Base-by-base conservation (phyloP, 35 echinoderm and acorn worm species). In the Holothuria glaberrima region DNA sequence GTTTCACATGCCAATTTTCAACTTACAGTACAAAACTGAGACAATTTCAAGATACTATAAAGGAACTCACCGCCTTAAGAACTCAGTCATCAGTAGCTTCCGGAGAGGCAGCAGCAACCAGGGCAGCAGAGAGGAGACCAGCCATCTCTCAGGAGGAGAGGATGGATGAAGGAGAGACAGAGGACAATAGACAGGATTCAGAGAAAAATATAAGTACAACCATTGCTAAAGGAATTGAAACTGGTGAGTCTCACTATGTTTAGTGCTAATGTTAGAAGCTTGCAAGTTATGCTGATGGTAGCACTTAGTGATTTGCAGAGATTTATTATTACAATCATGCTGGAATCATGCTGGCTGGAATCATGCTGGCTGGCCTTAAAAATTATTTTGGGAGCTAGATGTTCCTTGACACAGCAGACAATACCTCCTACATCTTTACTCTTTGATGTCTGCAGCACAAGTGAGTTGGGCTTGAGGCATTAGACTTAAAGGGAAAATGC, bases 1-100 rank as follows among this genome's bases (percentile, higher is more conserved):
- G 5, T 30, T 76, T 9, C 9, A 4, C 29, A 5, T 21, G 3
- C 20, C 7, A 5, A 31, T 5, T 24, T 26, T 68, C 64, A 24
- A 68, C 64, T 76, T 4, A 9, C 20, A 86, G 80, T 57, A 29
- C 62, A 64, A 78, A 90, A 48, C 59, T 86, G 21, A 60, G 59
- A 86, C 45, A 58, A 70, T 94, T 94, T 64, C 79, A 94, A 34
- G 69, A 79, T 29, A 63, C 83, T 19, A 94, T 94, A 34, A 22
- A 86, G 32, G 31, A 91, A 20, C 70, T 95, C 7, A 92, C 94
- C 0, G 94, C 91, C 14, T 63, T 95, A 80, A 89, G 64, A 90
- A 76, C 79, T 31, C 86, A 95, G 66, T 27, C 59, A 35, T 17
- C 71, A 35, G 74, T 80, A 33, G 57, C 87, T 86, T 58, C 81